Evolutionary conservation across 2,888 invertebrate genomes (phyloP).

Genomic region (Orthosia gracilis): DNA sequence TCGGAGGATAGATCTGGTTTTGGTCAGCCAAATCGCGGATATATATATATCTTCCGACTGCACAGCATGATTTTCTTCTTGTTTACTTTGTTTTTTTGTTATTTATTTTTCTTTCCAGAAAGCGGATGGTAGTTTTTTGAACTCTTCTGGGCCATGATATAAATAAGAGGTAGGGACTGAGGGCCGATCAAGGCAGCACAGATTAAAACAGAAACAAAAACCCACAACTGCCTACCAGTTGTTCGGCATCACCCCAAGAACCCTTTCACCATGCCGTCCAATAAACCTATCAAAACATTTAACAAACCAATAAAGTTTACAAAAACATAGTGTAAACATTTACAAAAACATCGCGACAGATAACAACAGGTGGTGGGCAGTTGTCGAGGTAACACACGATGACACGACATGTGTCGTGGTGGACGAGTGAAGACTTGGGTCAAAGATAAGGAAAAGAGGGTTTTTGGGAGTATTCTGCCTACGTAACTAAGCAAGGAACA

Average conservation of each 20-base stretch:
- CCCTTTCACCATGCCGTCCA: constrained; percentile 4
- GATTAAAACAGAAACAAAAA: background rate
- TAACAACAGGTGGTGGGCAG: constrained; percentile 77
- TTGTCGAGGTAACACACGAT: constrained; percentile 63
- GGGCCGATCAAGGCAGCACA: too few relatives aligned
- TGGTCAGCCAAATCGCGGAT: too few relatives aligned
- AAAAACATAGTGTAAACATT: constrained; percentile 47
- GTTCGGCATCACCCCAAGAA: background rate
- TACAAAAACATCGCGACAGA: constrained; percentile 45
- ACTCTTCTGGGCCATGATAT: background rate
- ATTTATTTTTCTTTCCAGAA: too few relatives aligned
- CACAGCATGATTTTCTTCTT: too few relatives aligned
- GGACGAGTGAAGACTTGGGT: constrained; percentile 59
- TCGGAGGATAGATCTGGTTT: too few relatives aligned
- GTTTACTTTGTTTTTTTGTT: too few relatives aligned
- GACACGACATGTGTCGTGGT: constrained; percentile 66
- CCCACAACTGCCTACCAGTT: background rate
- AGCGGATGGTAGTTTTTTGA: background rate
- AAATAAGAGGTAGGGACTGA: too few relatives aligned
- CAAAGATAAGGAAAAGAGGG: constrained; percentile 50
- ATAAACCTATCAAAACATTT: constrained; percentile 60
- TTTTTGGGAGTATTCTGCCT: constrained; percentile 20
- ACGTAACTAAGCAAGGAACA: background rate
- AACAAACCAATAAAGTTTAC: constrained; percentile 57
- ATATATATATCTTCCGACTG: too few relatives aligned